Evolutionary conservation across 2,888 invertebrate species (phyloP), one percentile per base, ranked within the genome.

Genomic region (Bellardia bayeri): DNA sequence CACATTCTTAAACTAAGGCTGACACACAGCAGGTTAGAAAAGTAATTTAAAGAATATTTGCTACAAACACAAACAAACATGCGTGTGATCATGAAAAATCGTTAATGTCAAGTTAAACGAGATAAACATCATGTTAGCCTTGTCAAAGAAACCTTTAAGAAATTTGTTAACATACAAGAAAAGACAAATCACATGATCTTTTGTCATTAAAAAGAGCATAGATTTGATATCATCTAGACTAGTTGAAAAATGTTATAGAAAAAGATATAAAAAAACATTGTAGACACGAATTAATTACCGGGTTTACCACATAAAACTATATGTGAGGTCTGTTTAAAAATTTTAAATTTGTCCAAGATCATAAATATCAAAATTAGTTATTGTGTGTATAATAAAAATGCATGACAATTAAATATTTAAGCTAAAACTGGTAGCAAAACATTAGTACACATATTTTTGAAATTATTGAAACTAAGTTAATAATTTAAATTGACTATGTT

Each of bases 1-100:
- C 87, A 30, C 49, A 33, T 16, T 13, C 13, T 5, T 61, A 81
- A 90, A 90, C 91, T 91, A 71, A 56, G 76, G 61, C 54, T 83
- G 8, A 90, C 69, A 80, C 82, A 90, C 91, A 91, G 90, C 83
- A 86, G 88, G 87, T 75, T 79, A 51, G 30, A 13, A 11, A 16
- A 49, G 5, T 13, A 58, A 33, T 58, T 71, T n/a, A 68, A n/a
- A 58, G n/a, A 45, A 14, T 13, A 14, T 42, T 30, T 49, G 23
- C 9, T 37, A 23, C 11, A 33, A 8, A 3, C 11, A 23, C 30
- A 71, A 82, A 82, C 23, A 0, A 23, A 23, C 23, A 23, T 82
- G 79, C 79, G 87, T 87, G 85, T 82, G 87, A 85, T 87, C 79
- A 82, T 87, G 87, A 87, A 87, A 79, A 79, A 85, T 85, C 82